phyloP scores from a whole-genome alignment of 1,140 invertebrate species.

The Lasioglossum baleicum region DNA sequence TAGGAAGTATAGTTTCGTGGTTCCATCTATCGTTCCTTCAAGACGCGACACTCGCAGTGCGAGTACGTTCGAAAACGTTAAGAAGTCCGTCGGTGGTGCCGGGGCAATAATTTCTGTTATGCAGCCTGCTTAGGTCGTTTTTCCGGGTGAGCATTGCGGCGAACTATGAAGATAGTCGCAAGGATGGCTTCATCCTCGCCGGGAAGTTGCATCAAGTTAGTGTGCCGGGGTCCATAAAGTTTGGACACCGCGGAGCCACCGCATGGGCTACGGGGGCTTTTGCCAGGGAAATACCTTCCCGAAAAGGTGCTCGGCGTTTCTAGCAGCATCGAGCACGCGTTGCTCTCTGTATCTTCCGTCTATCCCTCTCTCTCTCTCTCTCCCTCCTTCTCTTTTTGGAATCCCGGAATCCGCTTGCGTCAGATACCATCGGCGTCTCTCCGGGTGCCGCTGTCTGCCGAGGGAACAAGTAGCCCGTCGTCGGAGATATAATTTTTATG shows the following conservation, averaged over 20 bases:
- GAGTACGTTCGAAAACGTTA: too few relatives aligned
- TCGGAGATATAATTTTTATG: constrained; percentile 35
- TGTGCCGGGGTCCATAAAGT: constrained; percentile 12
- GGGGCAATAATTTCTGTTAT: not conserved
- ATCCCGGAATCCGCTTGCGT: constrained; percentile 17
- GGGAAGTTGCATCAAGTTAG: constrained; percentile 36
- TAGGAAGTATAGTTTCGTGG: too few relatives aligned
- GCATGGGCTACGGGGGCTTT: not conserved
- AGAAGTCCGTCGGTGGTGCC: too few relatives aligned
- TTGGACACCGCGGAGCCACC: constrained; percentile 11
- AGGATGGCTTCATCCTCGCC: not conserved
- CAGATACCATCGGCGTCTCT: not conserved
- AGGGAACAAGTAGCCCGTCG: constrained; percentile 2
- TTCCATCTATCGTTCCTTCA: too few relatives aligned
- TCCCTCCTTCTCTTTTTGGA: constrained; percentile 18
- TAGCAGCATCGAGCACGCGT: not conserved
- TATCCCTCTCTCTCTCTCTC: constrained; percentile 9
- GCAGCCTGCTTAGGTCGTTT: not conserved
- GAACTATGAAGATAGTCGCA: not conserved
- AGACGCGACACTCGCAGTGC: too few relatives aligned
- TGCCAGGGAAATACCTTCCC: constrained; percentile 15
- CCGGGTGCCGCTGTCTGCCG: not conserved
- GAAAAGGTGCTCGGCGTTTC: not conserved
- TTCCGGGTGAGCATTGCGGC: not conserved
- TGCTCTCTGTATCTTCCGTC: not conserved